These are phyloP conservation scores for Magallana nippona DNA, from an alignment of 2,888 invertebrate species.

Conservation along the genomic window DNA sequence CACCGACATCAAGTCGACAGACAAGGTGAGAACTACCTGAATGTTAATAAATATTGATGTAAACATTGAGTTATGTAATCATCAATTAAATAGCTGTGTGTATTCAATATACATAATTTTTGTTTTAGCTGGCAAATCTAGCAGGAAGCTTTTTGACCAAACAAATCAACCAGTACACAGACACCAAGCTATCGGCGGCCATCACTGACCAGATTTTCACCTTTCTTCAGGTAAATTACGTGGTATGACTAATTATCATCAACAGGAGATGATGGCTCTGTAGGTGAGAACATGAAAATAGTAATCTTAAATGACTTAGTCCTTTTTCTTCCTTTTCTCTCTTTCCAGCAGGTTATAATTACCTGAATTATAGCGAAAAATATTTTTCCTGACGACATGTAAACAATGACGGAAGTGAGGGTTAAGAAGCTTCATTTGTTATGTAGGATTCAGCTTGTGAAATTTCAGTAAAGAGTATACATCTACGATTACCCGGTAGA, in stretches of 20 bases:
- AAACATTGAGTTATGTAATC: neutral
- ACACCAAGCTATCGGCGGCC: constrained; percentile 62
- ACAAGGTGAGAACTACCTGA: constrained; percentile 22
- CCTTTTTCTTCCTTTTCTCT: constrained; percentile 56
- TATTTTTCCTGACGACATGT: no score
- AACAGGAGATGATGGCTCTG: neutral
- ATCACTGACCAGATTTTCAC: constrained; percentile 69
- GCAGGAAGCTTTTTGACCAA: constrained; percentile 69
- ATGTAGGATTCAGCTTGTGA: no score
- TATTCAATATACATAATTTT: neutral
- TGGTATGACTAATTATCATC: neutral
- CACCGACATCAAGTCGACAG: constrained; percentile 27
- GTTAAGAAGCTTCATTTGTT: no score
- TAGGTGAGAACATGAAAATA: constrained; percentile 50
- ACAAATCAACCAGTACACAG: constrained; percentile 71
- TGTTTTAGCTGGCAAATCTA: constrained; percentile 66
- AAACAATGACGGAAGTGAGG: no score
- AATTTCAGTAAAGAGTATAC: no score
- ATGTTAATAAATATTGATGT: neutral
- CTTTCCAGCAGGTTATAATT: constrained; percentile 62
- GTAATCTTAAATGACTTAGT: no score
- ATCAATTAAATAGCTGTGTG: neutral
- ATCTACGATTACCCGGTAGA: no score
- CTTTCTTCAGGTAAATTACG: constrained; percentile 65
- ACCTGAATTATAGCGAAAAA: no score